Conservation (phyloP, 2,113 vertebrate genomes). For the Entelurus aequoreus region DNA sequence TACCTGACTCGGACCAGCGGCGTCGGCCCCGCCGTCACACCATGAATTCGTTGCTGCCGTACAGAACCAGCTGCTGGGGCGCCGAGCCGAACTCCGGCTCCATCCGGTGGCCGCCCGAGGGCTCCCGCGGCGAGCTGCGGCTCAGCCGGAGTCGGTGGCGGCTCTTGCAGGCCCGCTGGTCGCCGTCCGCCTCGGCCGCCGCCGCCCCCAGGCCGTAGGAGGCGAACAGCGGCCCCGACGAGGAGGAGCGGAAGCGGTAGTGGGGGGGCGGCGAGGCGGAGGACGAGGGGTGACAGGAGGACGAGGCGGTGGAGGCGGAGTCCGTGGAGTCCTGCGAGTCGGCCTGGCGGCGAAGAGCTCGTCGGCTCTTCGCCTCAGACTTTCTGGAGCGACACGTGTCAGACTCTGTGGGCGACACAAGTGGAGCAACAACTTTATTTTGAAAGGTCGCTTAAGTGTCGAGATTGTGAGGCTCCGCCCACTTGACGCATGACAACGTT, state of each 20-base stretch:
- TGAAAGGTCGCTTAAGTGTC: no score
- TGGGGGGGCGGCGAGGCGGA: slow-evolving; percentile 65
- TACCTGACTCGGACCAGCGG: slow-evolving; percentile 2
- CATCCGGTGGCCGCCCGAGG: slow-evolving; percentile 69
- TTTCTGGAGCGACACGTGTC: slow-evolving; percentile 62
- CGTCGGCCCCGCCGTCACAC: slow-evolving; percentile 70
- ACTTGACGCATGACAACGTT: no score
- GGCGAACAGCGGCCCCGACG: slow-evolving; percentile 83
- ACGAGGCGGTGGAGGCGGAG: slow-evolving; percentile 56
- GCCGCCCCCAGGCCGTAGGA: slow-evolving; percentile 54
- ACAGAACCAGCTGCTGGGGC: slow-evolving; percentile 81
- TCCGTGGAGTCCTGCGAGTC: slow-evolving; percentile 71
- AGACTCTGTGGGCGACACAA: slow-evolving; percentile 53
- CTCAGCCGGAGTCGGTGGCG: slow-evolving; percentile 79
- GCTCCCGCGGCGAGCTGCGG: slow-evolving; percentile 83
- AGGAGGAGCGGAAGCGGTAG: slow-evolving; percentile 76
- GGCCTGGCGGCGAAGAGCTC: slow-evolving; percentile 70
- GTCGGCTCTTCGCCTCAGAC: slow-evolving; percentile 70
- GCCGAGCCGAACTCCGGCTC: slow-evolving; percentile 73
- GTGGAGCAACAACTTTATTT: no score
- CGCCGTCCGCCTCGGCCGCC: slow-evolving; percentile 31
- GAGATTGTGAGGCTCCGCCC: no score
- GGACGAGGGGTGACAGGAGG: slow-evolving; percentile 70
- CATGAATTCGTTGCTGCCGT: slow-evolving; percentile 92
- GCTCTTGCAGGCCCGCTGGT: slow-evolving; percentile 62